phyloP scores from a whole-genome alignment of 2,888 invertebrate species.

The Ernsta delagoae region DNA sequence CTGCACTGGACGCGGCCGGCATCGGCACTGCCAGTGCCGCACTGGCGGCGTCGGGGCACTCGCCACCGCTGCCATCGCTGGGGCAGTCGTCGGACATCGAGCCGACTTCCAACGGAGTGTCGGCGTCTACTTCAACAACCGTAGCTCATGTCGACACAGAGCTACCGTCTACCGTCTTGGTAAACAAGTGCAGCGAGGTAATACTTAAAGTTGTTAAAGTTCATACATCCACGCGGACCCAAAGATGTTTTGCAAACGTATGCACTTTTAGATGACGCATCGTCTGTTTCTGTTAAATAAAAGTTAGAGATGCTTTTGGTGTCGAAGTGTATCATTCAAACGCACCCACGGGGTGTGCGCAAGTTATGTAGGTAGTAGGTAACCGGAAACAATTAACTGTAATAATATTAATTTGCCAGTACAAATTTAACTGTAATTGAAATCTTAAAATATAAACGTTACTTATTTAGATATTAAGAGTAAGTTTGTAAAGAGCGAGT shows the following conservation, averaged over 20 bases:
- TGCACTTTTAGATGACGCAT: constrained; percentile 3
- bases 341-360: neutral
- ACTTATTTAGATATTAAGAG: neutral
- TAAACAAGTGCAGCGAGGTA: constrained; percentile 22
- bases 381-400: neutral
- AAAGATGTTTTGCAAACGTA: neutral
- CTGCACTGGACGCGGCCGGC: constrained; percentile 24
- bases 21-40: constrained; percentile 19
- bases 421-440: constrained; percentile 6
- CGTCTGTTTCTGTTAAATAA: neutral
- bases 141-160: neutral
- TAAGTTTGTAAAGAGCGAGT: neutral
- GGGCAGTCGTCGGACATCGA: neutral
- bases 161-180: constrained; percentile 19
- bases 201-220: constrained; percentile 14
- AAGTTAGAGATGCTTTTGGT: neutral
- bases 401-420: neutral
- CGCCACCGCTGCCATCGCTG: neutral
- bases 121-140: neutral
- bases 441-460: neutral
- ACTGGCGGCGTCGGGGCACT: constrained; percentile 4
- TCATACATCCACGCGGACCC: neutral
- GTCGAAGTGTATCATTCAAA: neutral
- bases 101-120: neutral
- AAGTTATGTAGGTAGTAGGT: neutral